Evolutionary conservation across 2,888 invertebrate genomes (phyloP).

Genomic region (Machimus atricapillus): DNA sequence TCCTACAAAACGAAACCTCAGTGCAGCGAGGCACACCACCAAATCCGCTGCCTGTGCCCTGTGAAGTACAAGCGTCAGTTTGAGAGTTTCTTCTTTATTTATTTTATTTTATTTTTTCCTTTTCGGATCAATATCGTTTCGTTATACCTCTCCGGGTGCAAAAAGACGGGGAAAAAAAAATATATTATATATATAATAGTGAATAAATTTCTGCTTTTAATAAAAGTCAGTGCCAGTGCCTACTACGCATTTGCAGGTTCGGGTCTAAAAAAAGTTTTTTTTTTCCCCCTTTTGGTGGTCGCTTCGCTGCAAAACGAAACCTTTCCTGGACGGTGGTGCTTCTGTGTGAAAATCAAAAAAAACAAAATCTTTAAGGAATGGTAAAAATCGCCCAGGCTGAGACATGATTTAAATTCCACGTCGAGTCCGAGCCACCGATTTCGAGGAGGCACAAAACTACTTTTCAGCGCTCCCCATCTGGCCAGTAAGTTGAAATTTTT

Average conservation of each 20-base stretch:
- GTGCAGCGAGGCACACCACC: constrained; percentile 4
- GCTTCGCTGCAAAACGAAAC: neutral
- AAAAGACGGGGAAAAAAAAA: constrained; percentile 3
- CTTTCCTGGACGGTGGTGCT: neutral
- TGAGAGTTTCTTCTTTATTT: constrained; percentile 1
- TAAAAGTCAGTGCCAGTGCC: neutral
- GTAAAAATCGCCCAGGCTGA: neutral
- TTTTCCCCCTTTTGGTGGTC: neutral
- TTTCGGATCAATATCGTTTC: constrained; percentile 35
- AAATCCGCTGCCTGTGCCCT: neutral
- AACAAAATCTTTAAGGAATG: neutral
- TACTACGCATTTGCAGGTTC: constrained; percentile 26
- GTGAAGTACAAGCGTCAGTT: neutral
- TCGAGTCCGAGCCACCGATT: neutral
- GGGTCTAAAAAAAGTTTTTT: too few relatives aligned
- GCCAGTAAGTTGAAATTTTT: constrained; percentile 11
- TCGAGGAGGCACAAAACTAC: neutral
- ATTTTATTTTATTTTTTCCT: too few relatives aligned
- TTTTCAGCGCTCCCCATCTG: neutral
- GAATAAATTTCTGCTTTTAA: constrained; percentile 9
- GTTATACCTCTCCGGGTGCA: constrained; percentile 17
- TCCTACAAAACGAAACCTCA: neutral
- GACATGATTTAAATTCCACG: neutral
- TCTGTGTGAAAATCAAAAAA: neutral
- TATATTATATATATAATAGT: too few relatives aligned